Evolutionary conservation across 2,888 invertebrate species (phyloP), one percentile per base, ranked within the genome.

Genomic region (Cybosia mesomella): DNA sequence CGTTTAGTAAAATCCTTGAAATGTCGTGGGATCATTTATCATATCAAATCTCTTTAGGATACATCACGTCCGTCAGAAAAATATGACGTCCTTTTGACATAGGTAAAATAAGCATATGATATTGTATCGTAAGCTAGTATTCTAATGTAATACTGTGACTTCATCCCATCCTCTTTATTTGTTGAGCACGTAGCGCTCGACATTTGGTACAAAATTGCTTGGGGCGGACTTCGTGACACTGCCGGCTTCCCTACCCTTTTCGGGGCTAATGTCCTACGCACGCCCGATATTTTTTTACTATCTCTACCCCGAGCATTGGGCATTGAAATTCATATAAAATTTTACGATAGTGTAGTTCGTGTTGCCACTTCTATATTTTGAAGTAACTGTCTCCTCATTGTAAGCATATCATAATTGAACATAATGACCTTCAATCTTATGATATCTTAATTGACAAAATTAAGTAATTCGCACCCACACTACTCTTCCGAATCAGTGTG

Each of bases 201-300:
- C 94, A 94, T 94, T 94, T 93, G 94, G 91, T 90, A 92, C 91
- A 88, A 93, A 95, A 95, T 95, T 95, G 94, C 94, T 92, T 92
- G 84, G 87, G 91, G 93, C 89, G 86, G 89, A 89, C 90, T 91
- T 90, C 92, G 92, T 92, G 93, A 91, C 92, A 87, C 83, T 87
- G 81, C 85, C 83, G 76, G 78, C 83, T 86, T 85, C 85, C 83
- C 82, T 87, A 89, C 89, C 90, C 90, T 90, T 89, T 89, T 89
- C 85, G 87, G 81, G 85, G 83, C 88, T 92, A 92, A 92, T 91
- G 92, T 87, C 87, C 87, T 88, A 87, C 88, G 86, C 87, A 88
- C 91, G 91, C 89, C 85, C 90, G 85, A 86, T 83, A 87, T 83
- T 85, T 86, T 91, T 89, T 89, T 89, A 85, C 84, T 86, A 88